A percentile compares a stretch with the other conserved stretches of the same genome.
Conservation (phyloP, 2,113 vertebrate genomes). For the Synchiropus splendidus region DNA sequence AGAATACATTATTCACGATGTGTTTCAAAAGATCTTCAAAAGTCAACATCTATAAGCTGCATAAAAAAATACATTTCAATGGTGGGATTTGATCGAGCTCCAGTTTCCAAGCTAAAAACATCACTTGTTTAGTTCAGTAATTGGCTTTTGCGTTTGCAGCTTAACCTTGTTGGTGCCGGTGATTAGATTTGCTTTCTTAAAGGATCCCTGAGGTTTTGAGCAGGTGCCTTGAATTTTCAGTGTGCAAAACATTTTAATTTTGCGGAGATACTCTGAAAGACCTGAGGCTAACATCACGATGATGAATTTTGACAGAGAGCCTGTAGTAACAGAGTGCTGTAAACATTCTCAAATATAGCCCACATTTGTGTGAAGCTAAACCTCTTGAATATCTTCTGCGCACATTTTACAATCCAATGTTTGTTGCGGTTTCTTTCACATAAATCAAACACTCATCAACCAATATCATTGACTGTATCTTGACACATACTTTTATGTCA, state of each 20-base stretch:
- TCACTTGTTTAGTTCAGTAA: conserved; percentile 9
- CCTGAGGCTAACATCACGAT: conserved; percentile 4
- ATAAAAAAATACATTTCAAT: too few relatives aligned
- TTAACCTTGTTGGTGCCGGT: conserved; percentile 1
- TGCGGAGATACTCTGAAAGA: background rate
- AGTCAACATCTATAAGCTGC: too few relatives aligned
- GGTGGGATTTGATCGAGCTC: too few relatives aligned
- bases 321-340: background rate
- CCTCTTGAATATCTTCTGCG: background rate
- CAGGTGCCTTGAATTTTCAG: conserved; percentile 1
- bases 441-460: conserved; percentile 35
- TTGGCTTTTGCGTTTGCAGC: conserved; percentile 11
- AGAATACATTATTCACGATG: too few relatives aligned
- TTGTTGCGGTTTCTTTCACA: conserved; percentile 30
- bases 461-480: conserved; percentile 18
- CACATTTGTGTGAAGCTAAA: background rate
- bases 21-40: too few relatives aligned
- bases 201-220: background rate
- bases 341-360: background rate
- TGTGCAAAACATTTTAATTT: conserved; percentile 4
- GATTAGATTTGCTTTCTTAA: too few relatives aligned
- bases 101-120: conserved; percentile 10
- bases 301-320: conserved; percentile 9
- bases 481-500: conserved; percentile 14
- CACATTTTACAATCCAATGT: conserved; percentile 9